Conservation (phyloP, 1,140 invertebrate species). For the Temnothorax nylanderi region DNA sequence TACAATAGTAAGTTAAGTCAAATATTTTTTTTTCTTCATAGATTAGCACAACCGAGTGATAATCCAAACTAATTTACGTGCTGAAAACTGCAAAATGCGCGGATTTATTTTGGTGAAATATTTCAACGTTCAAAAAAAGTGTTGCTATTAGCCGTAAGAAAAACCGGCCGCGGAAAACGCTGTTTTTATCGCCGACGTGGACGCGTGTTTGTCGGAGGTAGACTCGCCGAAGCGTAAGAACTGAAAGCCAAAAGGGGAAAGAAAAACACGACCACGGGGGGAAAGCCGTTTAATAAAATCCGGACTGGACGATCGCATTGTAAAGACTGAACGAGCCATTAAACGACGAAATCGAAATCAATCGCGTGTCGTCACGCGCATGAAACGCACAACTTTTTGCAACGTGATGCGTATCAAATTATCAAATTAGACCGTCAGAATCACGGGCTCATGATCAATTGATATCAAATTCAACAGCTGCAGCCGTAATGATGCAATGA, state of each 20-base stretch:
- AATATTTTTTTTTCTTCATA: background rate
- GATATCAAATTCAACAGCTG: background rate
- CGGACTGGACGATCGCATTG: background rate
- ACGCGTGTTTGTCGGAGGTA: conserved; percentile 19
- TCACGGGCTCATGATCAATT: background rate
- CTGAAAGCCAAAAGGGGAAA: background rate
- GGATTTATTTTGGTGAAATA: background rate
- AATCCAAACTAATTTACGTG: background rate
- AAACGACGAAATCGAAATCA: conserved; percentile 14
- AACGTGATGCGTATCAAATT: background rate
- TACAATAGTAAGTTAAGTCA: background rate
- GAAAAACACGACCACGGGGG: background rate
- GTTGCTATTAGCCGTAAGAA: background rate
- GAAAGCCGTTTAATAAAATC: conserved; percentile 39
- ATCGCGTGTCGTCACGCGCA: background rate
- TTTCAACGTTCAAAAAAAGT: conserved; percentile 4
- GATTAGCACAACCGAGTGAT: background rate
- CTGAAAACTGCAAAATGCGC: background rate
- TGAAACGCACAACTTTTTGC: background rate
- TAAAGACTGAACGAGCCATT: conserved; percentile 19
- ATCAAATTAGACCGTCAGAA: background rate
- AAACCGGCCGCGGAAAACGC: background rate
- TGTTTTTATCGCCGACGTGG: background rate
- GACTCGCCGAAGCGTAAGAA: conserved; percentile 3
- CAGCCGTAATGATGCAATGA: background rate